Evolutionary conservation across 2,888 invertebrate species (phyloP), one percentile per base, ranked within the genome.

Genomic region (Aquatica leii): DNA sequence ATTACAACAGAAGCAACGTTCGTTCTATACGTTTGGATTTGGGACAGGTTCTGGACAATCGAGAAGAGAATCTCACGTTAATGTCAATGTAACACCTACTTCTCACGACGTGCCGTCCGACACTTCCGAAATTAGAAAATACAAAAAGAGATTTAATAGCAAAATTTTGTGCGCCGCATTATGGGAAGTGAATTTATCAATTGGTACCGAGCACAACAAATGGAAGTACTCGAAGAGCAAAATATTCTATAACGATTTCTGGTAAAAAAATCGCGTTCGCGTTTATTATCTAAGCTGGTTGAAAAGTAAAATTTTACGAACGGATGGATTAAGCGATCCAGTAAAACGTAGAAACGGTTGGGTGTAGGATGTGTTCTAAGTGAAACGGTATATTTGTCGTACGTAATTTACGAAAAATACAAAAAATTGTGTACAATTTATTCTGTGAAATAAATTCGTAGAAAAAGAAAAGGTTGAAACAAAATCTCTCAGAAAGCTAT

Each of bases 241-340:
- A 99, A 99, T 82, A 99, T 99, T 78, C 89, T 99, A 98, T 99
- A 60, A 99, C 99, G 65, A 97, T 99, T 78, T 98, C 97, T 50
- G 99, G 99, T 58, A 97, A 98, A 84, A 99, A 84, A 97, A 98
- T 84, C 91, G 98, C 72, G 98, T 99, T 65, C 90, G 99, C 54
- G 99, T 99, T 4, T 99, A 99, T 84, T 99, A 99, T 81, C 88
- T 99, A 71, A 98, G 98, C 75, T 99, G 98, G 98, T 87, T 99
- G 70, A 98, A 98, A 83, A 97, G 96, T 77, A 99, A 99, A 86
- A 99, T 99, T 79, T 86, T 99, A 70, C 89, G 98, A 70, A 97
- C 97, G 35, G 98, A 99, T 79, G 94, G 95, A 66, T 88, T 93
- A 67, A 93, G 92, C 81, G 94, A 94, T 83, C 95, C 98, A 92